Base-by-base conservation (phyloP, 1,140 invertebrate species). In the Eumeta japonica region DNA sequence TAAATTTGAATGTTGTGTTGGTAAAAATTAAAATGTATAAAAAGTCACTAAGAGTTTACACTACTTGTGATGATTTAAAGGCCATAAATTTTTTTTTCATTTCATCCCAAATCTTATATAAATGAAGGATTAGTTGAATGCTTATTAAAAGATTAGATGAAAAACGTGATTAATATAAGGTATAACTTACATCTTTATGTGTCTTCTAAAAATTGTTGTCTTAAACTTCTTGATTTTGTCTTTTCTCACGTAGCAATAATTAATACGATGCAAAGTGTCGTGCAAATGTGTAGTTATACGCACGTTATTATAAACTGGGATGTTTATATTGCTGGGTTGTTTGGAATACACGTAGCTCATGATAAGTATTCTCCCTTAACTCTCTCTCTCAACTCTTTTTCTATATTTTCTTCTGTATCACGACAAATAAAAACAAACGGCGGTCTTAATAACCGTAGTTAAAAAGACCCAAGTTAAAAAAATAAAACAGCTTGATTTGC, bases 171-270 rank as follows among this genome's bases (percentile, higher is more conserved):
- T n/a, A n/a, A n/a, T n/a, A n/a, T n/a, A n/a, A n/a, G n/a, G n/a
- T 7, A 24, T 28, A 54, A 65, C 62, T 63, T 55, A 63, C 60
- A 66, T 63, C 46, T 52, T 63, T 20, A 46, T 20, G 20, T 55
- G 45, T 58, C 41, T 59, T 56, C 40, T 56, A 29, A 31, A 46
- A 48, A 47, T 38, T 29, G 47, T 43, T 51, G 44, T 55, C 51
- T 58, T 68, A 47, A 62, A 59, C 39, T 62, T 68, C 46, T 55
- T 62, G 20, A 55, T 50, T 39, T 55, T 59, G 41, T 60, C 52
- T 30, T 52, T 63, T 56, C 51, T 46, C 48, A 58, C 54, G 42
- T 15, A 54, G 46, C 33, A 52, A 40, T 43, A 45, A 37, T 50
- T 55, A 15, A 41, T 52, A 32, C 38, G 46, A 41, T 42, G 47